Percentiles rank a stretch among this genome's conserved stretches.
phyloP scores from a whole-genome alignment of 2,113 vertebrate species.

The Rissa tridactyla region DNA sequence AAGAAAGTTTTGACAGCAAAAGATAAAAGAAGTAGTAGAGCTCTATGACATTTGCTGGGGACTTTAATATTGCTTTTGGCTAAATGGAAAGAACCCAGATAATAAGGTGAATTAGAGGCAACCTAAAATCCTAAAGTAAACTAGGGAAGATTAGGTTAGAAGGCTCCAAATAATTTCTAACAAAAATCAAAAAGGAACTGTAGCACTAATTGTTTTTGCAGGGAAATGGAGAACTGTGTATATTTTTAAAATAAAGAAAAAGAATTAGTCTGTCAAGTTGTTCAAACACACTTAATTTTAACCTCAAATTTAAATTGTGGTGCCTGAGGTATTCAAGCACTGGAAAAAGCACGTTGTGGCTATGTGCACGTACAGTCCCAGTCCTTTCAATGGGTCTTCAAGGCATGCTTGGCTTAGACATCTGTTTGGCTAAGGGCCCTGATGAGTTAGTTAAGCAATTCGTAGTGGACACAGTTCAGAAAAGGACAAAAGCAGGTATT shows the following conservation, averaged over 20 bases:
- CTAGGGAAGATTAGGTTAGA: background rate
- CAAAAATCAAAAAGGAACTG: background rate
- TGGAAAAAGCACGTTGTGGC: background rate
- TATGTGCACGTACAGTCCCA: background rate
- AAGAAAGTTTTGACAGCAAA: background rate
- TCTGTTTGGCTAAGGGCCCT: background rate
- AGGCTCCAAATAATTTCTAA: background rate
- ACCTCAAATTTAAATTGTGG: background rate
- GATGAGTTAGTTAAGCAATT: background rate
- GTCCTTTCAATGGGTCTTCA: background rate
- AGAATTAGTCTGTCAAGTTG: background rate
- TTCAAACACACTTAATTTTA: background rate
- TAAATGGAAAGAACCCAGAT: background rate
- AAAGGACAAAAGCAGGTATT: background rate
- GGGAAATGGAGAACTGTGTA: accelerated
- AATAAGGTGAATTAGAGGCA: background rate
- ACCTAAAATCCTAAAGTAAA: background rate
- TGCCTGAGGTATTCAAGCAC: background rate
- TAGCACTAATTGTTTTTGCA: background rate
- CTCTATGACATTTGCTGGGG: background rate
- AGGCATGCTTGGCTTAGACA: background rate
- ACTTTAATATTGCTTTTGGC: background rate
- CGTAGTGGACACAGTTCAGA: background rate
- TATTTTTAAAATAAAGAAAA: background rate
- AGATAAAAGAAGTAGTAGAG: background rate